Evolutionary conservation across 2,888 invertebrate species (phyloP).

Genomic region (Microctonus hyperodae): DNA sequence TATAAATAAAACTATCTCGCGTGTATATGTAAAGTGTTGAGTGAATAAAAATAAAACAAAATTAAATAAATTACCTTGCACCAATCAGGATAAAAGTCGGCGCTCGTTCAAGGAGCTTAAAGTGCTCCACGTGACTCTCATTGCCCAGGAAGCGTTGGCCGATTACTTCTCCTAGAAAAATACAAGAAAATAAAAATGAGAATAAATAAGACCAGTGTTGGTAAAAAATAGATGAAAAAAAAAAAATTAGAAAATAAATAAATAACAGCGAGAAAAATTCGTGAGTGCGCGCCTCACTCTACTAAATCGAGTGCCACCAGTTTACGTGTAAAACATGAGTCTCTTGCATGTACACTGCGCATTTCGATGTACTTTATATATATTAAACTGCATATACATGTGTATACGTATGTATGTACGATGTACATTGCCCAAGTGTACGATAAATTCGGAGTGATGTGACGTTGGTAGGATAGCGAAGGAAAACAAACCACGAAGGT

Average conservation of each 20-base stretch:
- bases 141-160: conserved; percentile 82
- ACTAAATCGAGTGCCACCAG: conserved; percentile 25
- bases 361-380: conserved; percentile 18
- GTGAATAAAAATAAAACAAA: not conserved
- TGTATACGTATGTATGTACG: not conserved
- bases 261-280: conserved; percentile 5
- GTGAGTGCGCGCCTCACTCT: conserved; percentile 23
- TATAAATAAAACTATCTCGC: not conserved
- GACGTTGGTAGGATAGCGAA: not conserved
- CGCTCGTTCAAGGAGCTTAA: conserved; percentile 88
- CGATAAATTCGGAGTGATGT: conserved; percentile 22
- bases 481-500: conserved; percentile 10
- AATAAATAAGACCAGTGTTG: conserved; percentile 7
- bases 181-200: conserved; percentile 23
- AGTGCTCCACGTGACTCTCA: conserved; percentile 81
- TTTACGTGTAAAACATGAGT: conserved; percentile 31
- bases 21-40: not conserved
- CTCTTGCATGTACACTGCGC: conserved; percentile 24
- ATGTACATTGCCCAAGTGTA: conserved; percentile 13
- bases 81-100: conserved; percentile 87
- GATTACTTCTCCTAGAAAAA: conserved; percentile 74
- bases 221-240: not conserved
- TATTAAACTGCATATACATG: not conserved
- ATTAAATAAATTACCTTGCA: conserved; percentile 76
- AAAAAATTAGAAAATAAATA: conserved; percentile 17